These are phyloP conservation scores for Hemibates koningsi DNA, from an alignment of 2,113 vertebrate species.

Conservation along the genomic window DNA sequence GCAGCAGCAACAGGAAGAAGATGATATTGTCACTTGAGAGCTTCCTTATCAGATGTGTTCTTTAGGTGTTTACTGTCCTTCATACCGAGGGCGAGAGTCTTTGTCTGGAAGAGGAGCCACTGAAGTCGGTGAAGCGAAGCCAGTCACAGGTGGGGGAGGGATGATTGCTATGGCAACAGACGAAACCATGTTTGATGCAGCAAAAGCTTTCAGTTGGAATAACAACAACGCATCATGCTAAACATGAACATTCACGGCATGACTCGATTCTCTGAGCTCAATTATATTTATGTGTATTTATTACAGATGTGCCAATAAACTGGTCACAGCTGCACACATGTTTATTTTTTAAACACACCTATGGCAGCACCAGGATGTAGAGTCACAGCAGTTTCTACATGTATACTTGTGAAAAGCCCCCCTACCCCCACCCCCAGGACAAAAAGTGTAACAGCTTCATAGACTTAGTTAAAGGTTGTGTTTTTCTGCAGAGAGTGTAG, in stretches of 20 bases:
- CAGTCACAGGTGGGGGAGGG: slow-evolving; percentile 14
- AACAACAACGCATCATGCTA: background rate
- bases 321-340: background rate
- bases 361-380: background rate
- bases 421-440: accelerated
- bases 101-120: slow-evolving; percentile 31
- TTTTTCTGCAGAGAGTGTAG: background rate
- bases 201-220: background rate
- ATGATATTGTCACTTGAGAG: background rate
- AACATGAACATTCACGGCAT: accelerated
- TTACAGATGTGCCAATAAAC: background rate
- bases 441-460: background rate
- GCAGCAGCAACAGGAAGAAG: background rate
- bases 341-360: background rate
- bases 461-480: background rate
- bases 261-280: background rate
- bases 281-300: background rate
- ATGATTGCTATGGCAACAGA: slow-evolving; percentile 26
- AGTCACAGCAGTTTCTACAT: background rate
- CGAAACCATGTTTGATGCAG: background rate
- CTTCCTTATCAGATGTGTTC: no score
- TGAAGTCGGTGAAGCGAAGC: background rate
- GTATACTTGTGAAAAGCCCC: background rate
- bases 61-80: background rate
- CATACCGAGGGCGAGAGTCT: slow-evolving; percentile 66